Conservation (phyloP, 2,797 vertebrate species). For the Peromyscus eremicus region DNA sequence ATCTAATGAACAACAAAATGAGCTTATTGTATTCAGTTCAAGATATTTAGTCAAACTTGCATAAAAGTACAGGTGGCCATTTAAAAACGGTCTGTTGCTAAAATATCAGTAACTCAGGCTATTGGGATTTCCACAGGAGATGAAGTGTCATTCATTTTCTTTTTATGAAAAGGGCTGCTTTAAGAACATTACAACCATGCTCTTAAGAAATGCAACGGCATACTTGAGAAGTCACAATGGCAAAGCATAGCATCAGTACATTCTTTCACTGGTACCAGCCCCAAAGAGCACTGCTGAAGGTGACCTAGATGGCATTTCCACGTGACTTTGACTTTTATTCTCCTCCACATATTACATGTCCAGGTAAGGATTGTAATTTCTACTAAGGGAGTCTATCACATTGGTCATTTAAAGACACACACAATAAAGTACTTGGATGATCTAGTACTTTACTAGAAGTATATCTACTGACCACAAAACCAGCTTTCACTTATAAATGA, state of each 20-base stretch:
- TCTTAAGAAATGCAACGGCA: conserved; percentile 80
- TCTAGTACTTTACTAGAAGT: conserved; percentile 84
- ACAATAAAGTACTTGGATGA: conserved; percentile 81
- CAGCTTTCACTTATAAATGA: conserved; percentile 80
- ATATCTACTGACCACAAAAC: conserved; percentile 76
- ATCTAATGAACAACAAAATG: conserved; percentile 81
- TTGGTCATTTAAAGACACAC: conserved; percentile 72
- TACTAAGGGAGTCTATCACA: conserved; percentile 68
- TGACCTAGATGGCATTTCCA: conserved; percentile 73
- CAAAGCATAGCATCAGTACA: conserved; percentile 74
- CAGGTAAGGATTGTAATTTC: conserved; percentile 77
- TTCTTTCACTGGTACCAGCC: conserved; percentile 83
- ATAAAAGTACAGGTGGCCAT: conserved; percentile 78
- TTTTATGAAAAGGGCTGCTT: conserved; percentile 77
- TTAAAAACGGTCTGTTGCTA: conserved; percentile 80
- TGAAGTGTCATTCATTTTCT: conserved; percentile 78
- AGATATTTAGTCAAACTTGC: conserved; percentile 78
- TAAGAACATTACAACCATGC: conserved; percentile 55
- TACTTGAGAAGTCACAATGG: conserved; percentile 80
- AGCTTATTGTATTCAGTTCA: conserved; percentile 82
- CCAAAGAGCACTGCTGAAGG: conserved; percentile 80
- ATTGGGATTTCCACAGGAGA: conserved; percentile 83
- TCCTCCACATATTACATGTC: conserved; percentile 66
- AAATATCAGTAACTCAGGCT: conserved; percentile 81
- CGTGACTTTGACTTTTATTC: conserved; percentile 68